Base-by-base conservation (phyloP, 2,888 invertebrate genomes). In the Lasius fuliginosus region DNA sequence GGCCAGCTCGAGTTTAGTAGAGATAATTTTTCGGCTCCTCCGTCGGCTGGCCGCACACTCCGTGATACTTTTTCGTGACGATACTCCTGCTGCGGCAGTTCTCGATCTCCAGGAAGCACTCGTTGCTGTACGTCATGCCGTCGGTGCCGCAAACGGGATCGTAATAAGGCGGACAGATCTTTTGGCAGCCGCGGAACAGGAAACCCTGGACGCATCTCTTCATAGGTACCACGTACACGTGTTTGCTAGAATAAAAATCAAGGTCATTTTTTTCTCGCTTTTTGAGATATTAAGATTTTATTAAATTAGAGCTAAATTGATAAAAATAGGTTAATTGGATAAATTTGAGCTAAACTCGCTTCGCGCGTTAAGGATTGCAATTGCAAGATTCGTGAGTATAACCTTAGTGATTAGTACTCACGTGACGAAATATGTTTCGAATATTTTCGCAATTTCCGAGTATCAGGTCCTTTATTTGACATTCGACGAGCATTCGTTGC, bases 61-160 rank as follows among this genome's bases (percentile, higher is more conserved):
- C 98, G 93, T 98, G 96, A 93, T 98, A 97, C 93, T 97, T 97
- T 94, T 98, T 96, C 89, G 96, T 96, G 67, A 98, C 98, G 90
- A 97, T 95, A 92, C 97, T 97, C 94, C 98, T 96, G 90, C 98
- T 97, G 92, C 98, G 96, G 94, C 98, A 99, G 92, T 98, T 98
- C 95, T 99, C 98, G 95, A 98, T 97, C 94, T 98, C 97, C 92
- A 99, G 95, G 96, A 98, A 98, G 95, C 99, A 99, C 90, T 97
- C 97, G 95, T 99, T 99, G 93, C 98, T 98, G 96, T 99, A 99
- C 0, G 99, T 99, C 96, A 97, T 98, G 85, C 97, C 97, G 93
- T 99, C 99, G 2, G 97, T 98, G n/a, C 98, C 99, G 94, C 99
- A 99, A 8, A 99, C 98, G 0, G 98, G 98, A 93, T 98, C 98